phyloP scores from a whole-genome alignment of 2,888 invertebrate genomes.

The Cristatella mucedo region DNA sequence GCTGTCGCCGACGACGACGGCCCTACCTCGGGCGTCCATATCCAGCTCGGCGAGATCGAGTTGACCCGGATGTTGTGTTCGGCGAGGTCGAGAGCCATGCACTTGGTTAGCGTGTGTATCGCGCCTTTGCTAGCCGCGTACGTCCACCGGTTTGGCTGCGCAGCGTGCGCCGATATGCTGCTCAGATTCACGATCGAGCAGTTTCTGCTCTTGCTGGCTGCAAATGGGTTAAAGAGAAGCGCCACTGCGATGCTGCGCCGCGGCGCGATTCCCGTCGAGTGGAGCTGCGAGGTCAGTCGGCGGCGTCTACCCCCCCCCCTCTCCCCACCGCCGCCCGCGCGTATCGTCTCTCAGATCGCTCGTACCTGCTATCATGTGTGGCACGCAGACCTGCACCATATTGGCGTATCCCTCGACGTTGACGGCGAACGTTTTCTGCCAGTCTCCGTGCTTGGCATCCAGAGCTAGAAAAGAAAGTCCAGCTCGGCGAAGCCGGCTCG shows the following conservation, averaged over 20 bases:
- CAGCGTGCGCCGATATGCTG: constrained; percentile 11
- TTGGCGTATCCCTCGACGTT: constrained; percentile 11
- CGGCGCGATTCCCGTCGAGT: too few species aligned
- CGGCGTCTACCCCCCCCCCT: too few species aligned
- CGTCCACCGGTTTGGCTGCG: constrained; percentile 12
- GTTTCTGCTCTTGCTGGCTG: too few species aligned
- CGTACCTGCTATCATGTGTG: constrained; percentile 7
- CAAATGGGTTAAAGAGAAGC: too few species aligned
- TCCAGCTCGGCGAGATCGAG: constrained; percentile 12
- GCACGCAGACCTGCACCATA: constrained; percentile 11
- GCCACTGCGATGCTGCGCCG: too few species aligned
- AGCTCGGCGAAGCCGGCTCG: background rate
- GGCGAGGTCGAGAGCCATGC: constrained; percentile 13
- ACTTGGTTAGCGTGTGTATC: constrained; percentile 10
- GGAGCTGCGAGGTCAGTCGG: too few species aligned
- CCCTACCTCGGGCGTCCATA: constrained; percentile 13
- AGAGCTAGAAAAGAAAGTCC: constrained; percentile 8
- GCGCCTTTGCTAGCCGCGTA: constrained; percentile 13
- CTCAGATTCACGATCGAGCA: constrained; percentile 11
- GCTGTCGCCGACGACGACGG: too few species aligned
- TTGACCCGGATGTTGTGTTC: constrained; percentile 12
- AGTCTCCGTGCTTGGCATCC: constrained; percentile 7
- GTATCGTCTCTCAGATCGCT: background rate
- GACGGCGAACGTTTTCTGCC: constrained; percentile 10
- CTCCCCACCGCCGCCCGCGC: too few species aligned